Evolutionary conservation across 1,140 invertebrate genomes (phyloP).

Genomic region (Cherax destructor): DNA sequence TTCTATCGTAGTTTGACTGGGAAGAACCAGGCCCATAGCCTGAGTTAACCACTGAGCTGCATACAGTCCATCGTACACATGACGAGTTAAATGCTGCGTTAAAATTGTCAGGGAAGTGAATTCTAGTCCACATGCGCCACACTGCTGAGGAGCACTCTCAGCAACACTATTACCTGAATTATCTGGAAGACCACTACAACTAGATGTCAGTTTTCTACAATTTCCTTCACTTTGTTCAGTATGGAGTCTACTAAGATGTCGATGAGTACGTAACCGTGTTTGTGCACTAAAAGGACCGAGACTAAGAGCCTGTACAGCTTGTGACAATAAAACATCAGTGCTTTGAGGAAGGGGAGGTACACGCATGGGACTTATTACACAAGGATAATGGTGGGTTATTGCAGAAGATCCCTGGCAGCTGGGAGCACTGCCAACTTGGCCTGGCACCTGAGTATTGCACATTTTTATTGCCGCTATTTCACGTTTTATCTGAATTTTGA

Average conservation of each 20-base stretch:
- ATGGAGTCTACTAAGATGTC: neutral
- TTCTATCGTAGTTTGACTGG: conserved; percentile 1
- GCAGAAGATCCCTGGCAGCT: neutral
- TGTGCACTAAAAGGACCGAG: conserved; percentile 16
- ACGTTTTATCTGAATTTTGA: conserved; percentile 13
- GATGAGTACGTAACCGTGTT: neutral
- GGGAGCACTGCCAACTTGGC: neutral
- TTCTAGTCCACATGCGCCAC: conserved; percentile 55
- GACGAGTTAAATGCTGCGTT: conserved; percentile 51
- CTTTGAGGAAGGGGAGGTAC: conserved; percentile 28
- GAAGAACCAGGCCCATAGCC: conserved; percentile 40
- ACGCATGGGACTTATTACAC: conserved; percentile 3
- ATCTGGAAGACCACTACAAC: conserved; percentile 59
- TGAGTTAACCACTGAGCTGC: conserved; percentile 64
- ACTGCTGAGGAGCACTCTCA: conserved; percentile 38
- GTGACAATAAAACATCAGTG: conserved; percentile 52
- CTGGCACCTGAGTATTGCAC: conserved; percentile 55
- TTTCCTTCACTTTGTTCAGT: neutral
- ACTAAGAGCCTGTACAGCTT: conserved; percentile 53
- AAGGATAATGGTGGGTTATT: neutral
- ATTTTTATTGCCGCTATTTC: conserved; percentile 49
- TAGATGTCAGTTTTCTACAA: conserved; percentile 5
- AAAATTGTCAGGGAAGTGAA: conserved; percentile 48
- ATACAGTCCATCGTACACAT: conserved; percentile 62
- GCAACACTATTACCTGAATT: conserved; percentile 1